A percentile compares a stretch with the other conserved stretches of the same genome.
phyloP scores from a whole-genome alignment of 2,797 vertebrate genomes.

The Aulostomus chinensis region DNA sequence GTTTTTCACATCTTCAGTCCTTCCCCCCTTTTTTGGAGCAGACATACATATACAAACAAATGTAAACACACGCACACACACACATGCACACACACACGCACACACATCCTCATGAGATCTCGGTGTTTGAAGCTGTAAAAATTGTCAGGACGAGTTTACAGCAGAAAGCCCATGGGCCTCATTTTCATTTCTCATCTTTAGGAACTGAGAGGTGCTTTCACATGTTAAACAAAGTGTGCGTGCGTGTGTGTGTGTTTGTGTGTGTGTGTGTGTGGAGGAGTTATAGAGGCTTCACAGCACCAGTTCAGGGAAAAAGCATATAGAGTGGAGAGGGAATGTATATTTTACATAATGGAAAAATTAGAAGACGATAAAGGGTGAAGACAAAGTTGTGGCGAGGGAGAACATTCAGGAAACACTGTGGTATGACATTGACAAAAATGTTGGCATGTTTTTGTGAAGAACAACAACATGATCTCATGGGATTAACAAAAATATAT shows the following conservation, averaged over 20 bases:
- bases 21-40: background rate
- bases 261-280: conserved; percentile 2
- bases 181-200: conserved; percentile 53
- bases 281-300: conserved; percentile 9
- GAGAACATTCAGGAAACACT: no score
- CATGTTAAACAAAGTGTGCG: conserved; percentile 48
- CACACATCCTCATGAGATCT: conserved; percentile 23
- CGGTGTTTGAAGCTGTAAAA: conserved; percentile 57
- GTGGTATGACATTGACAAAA: no score
- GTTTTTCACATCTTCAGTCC: conserved; percentile 28
- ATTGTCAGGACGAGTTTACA: conserved; percentile 53
- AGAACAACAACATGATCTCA: no score
- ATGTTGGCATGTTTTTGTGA: no score
- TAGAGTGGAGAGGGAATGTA: background rate
- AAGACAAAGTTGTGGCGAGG: no score
- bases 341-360: conserved; percentile 4
- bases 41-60: conserved; percentile 8
- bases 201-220: conserved; percentile 45
- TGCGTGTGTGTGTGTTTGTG: conserved; percentile 5
- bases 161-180: conserved; percentile 61
- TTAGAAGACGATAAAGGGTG: background rate
- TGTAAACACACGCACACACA: background rate
- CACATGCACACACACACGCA: conserved; percentile 8
- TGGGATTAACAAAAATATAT: no score
- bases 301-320: conserved; percentile 9